phyloP scores from a whole-genome alignment of 2,113 vertebrate species.

The Potamarius usumacintae region DNA sequence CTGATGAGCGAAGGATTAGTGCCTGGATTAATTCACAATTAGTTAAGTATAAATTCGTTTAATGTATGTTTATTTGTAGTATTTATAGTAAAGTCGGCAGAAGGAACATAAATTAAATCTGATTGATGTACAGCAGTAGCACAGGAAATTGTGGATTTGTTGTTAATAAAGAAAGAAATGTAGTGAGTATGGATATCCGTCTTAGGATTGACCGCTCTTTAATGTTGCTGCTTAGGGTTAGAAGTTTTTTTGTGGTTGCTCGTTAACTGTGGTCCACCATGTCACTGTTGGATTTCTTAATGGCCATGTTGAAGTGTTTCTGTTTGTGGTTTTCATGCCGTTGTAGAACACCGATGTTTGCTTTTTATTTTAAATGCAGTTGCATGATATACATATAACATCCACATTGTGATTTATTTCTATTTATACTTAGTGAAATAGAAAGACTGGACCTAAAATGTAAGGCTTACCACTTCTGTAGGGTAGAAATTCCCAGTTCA shows the following conservation, averaged over 20 bases:
- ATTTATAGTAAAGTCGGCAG: not conserved
- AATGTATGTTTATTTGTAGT: not conserved
- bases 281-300: not conserved
- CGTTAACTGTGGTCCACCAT: not conserved
- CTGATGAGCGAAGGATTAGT: not conserved
- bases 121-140: not conserved
- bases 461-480: not conserved
- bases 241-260: not conserved
- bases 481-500: not conserved
- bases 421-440: not conserved
- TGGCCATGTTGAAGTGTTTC: not conserved
- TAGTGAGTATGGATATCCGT: not conserved
- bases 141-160: not conserved
- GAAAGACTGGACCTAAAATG: not conserved
- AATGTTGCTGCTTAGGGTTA: not conserved
- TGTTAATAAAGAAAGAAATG: not conserved
- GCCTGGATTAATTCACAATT: not conserved
- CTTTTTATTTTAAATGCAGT: not conserved
- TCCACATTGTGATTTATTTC: not conserved
- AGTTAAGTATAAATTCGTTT: not conserved
- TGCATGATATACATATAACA: not conserved
- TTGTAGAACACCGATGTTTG: not conserved
- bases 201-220: not conserved
- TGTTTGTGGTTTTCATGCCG: not conserved
- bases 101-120: not conserved